phyloP scores from a whole-genome alignment of 2,113 vertebrate species.

The Delphinus delphis region DNA sequence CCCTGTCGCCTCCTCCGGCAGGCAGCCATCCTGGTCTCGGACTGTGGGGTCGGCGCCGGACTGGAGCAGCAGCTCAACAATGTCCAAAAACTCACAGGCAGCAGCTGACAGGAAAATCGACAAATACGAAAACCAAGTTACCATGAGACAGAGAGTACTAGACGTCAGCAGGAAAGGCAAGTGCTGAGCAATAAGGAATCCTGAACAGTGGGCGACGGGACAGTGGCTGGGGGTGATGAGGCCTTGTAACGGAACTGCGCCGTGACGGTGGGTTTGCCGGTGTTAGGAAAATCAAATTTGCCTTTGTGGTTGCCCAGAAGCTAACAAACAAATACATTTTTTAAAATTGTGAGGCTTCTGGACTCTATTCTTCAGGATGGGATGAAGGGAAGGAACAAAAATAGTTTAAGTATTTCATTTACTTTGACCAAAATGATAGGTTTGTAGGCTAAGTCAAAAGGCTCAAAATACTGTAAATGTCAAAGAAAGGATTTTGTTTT shows the following conservation, averaged over 20 bases:
- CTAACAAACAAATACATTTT: not conserved
- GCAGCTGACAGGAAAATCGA: conserved; percentile 85
- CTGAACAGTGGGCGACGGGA: not conserved
- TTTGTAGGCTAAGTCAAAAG: not conserved
- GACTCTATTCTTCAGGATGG: conserved; percentile 3
- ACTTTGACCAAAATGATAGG: conserved; percentile 36
- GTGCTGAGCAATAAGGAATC: not conserved
- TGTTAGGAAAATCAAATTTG: conserved; percentile 9
- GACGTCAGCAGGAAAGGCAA: fast-evolving
- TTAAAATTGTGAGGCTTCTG: not conserved
- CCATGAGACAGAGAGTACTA: not conserved
- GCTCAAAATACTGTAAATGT: not conserved
- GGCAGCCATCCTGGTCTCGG: conserved; percentile 94
- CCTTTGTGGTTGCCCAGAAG: not conserved
- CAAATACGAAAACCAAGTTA: not conserved
- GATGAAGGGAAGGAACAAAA: conserved; percentile 29
- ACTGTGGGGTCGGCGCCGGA: conserved; percentile 91
- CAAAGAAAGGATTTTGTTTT: conserved; percentile 20
- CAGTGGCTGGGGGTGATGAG: not conserved
- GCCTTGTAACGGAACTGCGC: not conserved
- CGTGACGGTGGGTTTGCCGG: not conserved
- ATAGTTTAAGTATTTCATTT: not conserved
- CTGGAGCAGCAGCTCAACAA: conserved; percentile 93
- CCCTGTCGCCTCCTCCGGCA: conserved; percentile 94
- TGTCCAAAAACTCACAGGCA: conserved; percentile 95